A percentile compares a stretch with the other conserved stretches of the same genome.
Evolutionary conservation across 2,113 vertebrate species (phyloP).

Genomic region (Centropus unirufus): DNA sequence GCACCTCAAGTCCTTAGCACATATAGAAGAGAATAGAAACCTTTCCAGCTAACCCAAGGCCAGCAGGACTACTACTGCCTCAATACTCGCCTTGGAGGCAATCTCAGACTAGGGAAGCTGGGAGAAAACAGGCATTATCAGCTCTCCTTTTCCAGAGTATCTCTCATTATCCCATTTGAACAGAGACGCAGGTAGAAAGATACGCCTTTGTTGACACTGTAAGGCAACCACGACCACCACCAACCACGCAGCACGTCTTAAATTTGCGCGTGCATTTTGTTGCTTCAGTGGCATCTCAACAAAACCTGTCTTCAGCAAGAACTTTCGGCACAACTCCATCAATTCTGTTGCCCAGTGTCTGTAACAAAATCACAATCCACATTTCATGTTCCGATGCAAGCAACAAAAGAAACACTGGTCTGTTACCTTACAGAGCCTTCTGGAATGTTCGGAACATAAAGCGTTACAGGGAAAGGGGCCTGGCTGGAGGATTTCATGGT

Average conservation of each 20-base stretch:
- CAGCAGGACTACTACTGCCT: not conserved
- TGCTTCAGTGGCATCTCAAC: not conserved
- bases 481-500: constrained; percentile 85
- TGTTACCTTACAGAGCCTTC: constrained; percentile 94
- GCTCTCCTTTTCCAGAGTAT: not conserved
- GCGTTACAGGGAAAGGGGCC: constrained; percentile 85
- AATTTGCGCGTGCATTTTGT: not conserved
- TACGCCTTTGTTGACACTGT: not conserved
- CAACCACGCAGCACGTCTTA: accelerated
- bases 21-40: not conserved
- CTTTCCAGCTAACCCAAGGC: not conserved
- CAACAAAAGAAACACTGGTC: not conserved
- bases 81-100: not conserved
- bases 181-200: not conserved
- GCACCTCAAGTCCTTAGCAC: not conserved
- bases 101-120: not conserved
- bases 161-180: not conserved
- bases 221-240: not conserved
- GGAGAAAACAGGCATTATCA: not conserved
- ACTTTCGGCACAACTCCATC: not conserved
- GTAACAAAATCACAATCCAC: not conserved
- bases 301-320: not conserved
- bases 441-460: constrained; percentile 92
- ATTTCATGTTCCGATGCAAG: not conserved
- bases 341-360: not conserved